Evolutionary conservation across 2,797 vertebrate genomes (phyloP).

Genomic region (Ciconia nigra): DNA sequence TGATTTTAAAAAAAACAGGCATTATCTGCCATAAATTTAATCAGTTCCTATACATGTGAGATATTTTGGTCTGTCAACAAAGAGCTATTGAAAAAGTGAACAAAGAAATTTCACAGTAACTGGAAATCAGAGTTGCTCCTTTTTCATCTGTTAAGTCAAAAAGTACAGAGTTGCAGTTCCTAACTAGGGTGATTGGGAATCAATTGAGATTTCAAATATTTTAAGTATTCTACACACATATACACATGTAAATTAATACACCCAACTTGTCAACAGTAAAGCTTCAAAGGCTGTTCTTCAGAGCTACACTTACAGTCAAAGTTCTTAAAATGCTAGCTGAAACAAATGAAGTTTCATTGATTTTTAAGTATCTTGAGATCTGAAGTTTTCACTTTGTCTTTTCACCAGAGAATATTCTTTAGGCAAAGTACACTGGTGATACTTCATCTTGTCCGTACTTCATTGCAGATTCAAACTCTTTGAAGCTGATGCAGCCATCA

Average conservation of each 20-base stretch:
- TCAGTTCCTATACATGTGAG: not conserved
- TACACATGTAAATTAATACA: slow-evolving; percentile 49
- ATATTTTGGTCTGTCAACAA: not conserved
- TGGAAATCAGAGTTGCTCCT: not conserved
- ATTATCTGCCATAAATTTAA: not conserved
- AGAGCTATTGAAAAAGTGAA: not conserved
- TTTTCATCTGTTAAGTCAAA: not conserved
- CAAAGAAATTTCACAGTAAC: not conserved
- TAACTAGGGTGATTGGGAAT: not conserved
- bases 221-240: slow-evolving; percentile 52
- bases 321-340: slow-evolving; percentile 46
- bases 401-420: slow-evolving; percentile 27
- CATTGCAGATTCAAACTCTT: slow-evolving; percentile 81
- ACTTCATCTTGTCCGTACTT: slow-evolving; percentile 66
- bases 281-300: slow-evolving; percentile 48
- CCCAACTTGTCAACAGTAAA: slow-evolving; percentile 48
- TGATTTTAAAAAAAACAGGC: not conserved
- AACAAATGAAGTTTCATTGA: slow-evolving; percentile 50
- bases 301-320: slow-evolving; percentile 20
- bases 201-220: slow-evolving; percentile 44
- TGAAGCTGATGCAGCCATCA: slow-evolving; percentile 80
- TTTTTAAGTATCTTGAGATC: slow-evolving; percentile 52
- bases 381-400: slow-evolving; percentile 37
- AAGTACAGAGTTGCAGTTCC: not conserved
- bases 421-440: slow-evolving; percentile 17